phyloP scores from a whole-genome alignment of 2,888 invertebrate species.

The Melinaea menophilus region DNA sequence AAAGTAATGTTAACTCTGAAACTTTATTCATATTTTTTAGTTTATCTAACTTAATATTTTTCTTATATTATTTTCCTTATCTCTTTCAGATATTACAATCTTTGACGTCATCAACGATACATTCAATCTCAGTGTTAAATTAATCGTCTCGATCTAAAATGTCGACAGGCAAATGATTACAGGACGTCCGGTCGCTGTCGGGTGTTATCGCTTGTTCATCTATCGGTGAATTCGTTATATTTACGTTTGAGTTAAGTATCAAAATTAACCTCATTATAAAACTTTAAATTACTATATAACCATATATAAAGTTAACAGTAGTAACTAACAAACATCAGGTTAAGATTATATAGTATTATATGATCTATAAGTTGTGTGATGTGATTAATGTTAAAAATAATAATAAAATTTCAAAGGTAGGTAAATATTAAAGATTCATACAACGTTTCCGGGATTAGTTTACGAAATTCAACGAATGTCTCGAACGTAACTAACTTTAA shows the following conservation, averaged over 20 bases:
- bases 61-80: neutral
- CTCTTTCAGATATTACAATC: neutral
- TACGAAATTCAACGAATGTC: neutral
- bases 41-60: neutral
- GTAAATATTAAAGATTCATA: conserved; percentile 11
- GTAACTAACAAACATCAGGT: too few relatives aligned
- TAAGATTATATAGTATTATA: too few relatives aligned
- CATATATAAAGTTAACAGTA: too few relatives aligned
- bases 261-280: too few relatives aligned
- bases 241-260: conserved; percentile 23
- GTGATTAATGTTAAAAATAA: too few relatives aligned
- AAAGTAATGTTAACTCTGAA: too few relatives aligned
- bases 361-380: too few relatives aligned
- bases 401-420: too few relatives aligned
- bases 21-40: too few relatives aligned
- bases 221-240: conserved; percentile 45
- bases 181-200: conserved; percentile 42
- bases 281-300: too few relatives aligned
- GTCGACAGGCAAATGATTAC: conserved; percentile 50
- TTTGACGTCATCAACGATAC: conserved; percentile 10
- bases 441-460: conserved; percentile 15
- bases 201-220: conserved; percentile 36
- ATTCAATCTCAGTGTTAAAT: conserved; percentile 13
- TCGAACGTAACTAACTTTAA: conserved; percentile 5
- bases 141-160: conserved; percentile 40